Evolutionary conservation across 1,140 invertebrate genomes (phyloP).

Genomic region (Listronotus bonariensis): DNA sequence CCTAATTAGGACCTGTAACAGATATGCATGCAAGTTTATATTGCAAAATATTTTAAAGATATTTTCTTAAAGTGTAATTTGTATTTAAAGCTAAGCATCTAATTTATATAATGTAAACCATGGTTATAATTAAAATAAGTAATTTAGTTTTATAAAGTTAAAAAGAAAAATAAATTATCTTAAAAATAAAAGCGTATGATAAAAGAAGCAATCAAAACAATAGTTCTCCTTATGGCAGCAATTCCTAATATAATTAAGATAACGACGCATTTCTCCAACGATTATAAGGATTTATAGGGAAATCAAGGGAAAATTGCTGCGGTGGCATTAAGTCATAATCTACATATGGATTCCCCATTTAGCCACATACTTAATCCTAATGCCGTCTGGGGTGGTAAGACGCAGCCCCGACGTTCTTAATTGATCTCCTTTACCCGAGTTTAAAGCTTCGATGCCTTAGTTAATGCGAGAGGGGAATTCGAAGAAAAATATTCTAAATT

Average conservation of each 20-base stretch:
- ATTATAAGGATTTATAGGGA: constrained; percentile 36
- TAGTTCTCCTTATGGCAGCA: constrained; percentile 16
- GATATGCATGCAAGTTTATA: too few species aligned
- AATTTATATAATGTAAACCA: too few species aligned
- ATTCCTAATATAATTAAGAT: constrained; percentile 34
- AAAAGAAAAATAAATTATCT: too few species aligned
- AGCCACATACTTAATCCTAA: constrained; percentile 50
- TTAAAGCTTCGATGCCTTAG: constrained; percentile 26
- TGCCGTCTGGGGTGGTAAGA: constrained; percentile 41
- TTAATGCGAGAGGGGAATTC: constrained; percentile 5
- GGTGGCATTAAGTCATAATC: constrained; percentile 45
- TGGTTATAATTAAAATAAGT: too few species aligned
- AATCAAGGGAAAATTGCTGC: constrained; percentile 36
- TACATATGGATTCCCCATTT: constrained; percentile 53
- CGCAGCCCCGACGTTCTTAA: constrained; percentile 38
- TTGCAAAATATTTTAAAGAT: too few species aligned
- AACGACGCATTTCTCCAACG: constrained; percentile 31
- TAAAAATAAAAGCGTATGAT: too few species aligned
- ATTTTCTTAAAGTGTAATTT: too few species aligned
- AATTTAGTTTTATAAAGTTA: too few species aligned
- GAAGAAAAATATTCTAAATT: background rate
- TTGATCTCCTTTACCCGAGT: constrained; percentile 41
- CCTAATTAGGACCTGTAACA: too few species aligned
- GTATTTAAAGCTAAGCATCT: too few species aligned
- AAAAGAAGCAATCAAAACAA: too few species aligned